These are phyloP conservation scores for Aelia acuminata DNA, from an alignment of 2,888 invertebrate species.

Conservation along the genomic window DNA sequence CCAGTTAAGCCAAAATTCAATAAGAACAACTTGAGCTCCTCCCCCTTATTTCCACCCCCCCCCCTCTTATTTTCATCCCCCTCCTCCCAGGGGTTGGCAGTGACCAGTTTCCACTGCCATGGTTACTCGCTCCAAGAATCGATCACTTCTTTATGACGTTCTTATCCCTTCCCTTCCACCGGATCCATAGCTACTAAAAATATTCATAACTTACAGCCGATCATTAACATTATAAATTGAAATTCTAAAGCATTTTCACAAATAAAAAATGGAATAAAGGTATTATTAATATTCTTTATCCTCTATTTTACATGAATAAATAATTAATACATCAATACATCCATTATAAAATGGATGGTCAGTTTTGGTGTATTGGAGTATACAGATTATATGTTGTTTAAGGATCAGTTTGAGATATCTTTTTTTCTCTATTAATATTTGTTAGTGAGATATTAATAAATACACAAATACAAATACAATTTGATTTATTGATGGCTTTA, in stretches of 20 bases:
- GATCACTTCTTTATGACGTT: slow-evolving; percentile 7
- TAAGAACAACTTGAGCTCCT: background rate
- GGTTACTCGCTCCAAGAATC: background rate
- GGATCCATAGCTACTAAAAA: background rate
- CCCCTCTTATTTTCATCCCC: background rate
- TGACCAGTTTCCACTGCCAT: slow-evolving; percentile 26
- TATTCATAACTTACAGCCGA: background rate
- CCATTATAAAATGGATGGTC: no score
- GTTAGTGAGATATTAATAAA: no score
- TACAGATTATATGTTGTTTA: no score
- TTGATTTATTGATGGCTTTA: no score
- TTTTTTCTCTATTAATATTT: no score
- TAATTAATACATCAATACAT: no score
- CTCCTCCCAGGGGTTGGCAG: background rate
- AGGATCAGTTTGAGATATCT: no score
- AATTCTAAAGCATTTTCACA: background rate
- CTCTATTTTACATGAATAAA: background rate
- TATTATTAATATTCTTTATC: background rate
- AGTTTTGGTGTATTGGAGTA: no score
- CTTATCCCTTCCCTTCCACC: background rate
- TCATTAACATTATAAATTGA: background rate
- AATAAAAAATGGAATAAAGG: background rate
- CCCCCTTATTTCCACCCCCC: background rate
- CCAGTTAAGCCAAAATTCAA: slow-evolving; percentile 9
- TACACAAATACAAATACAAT: no score